Conservation (phyloP, 2,888 invertebrate species). For the Drosophila mimica region DNA sequence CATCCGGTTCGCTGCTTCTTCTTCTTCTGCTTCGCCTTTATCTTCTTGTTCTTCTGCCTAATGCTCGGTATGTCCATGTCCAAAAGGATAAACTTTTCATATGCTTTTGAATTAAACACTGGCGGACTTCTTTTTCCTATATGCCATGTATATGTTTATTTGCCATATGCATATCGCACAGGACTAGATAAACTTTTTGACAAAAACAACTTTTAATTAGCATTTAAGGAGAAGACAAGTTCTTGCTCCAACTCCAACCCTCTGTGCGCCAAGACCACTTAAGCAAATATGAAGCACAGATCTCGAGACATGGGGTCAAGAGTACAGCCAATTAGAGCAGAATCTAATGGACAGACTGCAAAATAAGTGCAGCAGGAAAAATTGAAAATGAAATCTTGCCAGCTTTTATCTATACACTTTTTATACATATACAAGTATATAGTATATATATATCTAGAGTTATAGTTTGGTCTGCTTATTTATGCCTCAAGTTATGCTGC, state of each 20-base stretch:
- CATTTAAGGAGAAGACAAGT: conserved; percentile 67
- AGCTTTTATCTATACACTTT: conserved; percentile 16
- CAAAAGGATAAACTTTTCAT: conserved; percentile 74
- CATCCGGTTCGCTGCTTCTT: conserved; percentile 5
- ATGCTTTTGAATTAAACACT: conserved; percentile 75
- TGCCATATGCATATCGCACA: conserved; percentile 63
- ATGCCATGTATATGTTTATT: conserved; percentile 55
- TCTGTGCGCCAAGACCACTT: neutral
- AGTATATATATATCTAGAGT: conserved; percentile 48
- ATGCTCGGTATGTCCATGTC: conserved; percentile 1
- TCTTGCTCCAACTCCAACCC: neutral
- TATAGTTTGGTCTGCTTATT: conserved; percentile 68
- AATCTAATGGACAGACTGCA: conserved; percentile 37
- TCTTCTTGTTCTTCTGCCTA: neutral
- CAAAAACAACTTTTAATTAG: conserved; percentile 74
- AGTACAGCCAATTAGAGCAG: conserved; percentile 40
- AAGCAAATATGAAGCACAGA: conserved; percentile 21
- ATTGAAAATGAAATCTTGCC: conserved; percentile 36
- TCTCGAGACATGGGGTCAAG: conserved; percentile 30
- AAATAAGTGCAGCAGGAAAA: conserved; percentile 30
- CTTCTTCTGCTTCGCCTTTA: neutral
- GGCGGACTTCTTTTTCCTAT: conserved; percentile 9
- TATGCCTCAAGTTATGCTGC: conserved; percentile 74
- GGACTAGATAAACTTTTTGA: conserved; percentile 55
- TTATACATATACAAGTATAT: conserved; percentile 13